Evolutionary conservation across 1,140 invertebrate species (phyloP).

Genomic region (Lucilia sericata): DNA sequence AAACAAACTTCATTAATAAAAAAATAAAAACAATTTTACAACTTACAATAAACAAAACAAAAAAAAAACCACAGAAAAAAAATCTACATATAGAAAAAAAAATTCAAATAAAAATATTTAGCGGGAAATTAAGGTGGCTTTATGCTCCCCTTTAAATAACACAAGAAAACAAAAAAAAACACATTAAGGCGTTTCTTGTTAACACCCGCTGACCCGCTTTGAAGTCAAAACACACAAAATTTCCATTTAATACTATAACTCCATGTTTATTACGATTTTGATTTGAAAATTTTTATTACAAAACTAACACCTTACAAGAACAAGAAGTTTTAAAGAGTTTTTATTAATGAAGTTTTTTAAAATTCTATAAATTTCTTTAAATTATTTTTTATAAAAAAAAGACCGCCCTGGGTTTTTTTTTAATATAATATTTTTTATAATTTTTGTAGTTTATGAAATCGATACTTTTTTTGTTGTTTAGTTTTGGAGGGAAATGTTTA

Average conservation of each 20-base stretch:
- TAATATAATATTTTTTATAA: neutral
- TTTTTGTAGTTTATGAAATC: neutral
- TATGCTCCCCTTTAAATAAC: neutral
- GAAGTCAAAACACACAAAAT: neutral
- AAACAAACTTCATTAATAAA: too few species aligned
- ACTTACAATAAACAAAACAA: too few species aligned
- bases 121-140: neutral
- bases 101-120: too few species aligned
- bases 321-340: neutral
- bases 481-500: neutral
- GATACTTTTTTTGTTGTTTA: too few species aligned
- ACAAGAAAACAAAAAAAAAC: neutral
- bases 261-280: neutral
- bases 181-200: neutral
- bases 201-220: conserved; percentile 25
- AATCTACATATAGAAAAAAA: too few species aligned
- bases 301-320: neutral
- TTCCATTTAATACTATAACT: neutral
- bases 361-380: neutral
- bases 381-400: neutral
- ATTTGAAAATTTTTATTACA: conserved; percentile 1
- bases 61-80: too few species aligned
- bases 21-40: too few species aligned
- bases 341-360: neutral
- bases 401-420: neutral